Conservation (phyloP, 2,888 invertebrate genomes). For the Lasioglossum figueresi region DNA sequence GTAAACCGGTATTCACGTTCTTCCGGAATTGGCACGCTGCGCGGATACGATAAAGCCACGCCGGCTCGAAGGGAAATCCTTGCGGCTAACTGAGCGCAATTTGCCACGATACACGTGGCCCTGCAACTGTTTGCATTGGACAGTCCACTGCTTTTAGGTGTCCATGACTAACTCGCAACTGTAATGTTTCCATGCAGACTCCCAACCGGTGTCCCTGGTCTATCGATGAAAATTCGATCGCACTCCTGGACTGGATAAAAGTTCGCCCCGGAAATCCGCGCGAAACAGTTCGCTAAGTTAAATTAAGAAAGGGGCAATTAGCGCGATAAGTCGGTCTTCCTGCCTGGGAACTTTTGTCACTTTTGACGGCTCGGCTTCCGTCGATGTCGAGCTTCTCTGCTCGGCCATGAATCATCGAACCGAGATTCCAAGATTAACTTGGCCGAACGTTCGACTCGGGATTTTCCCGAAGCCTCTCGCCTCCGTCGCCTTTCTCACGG, state of each 20-base stretch:
- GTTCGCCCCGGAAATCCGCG: constrained; percentile 16
- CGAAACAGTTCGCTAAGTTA: constrained; percentile 64
- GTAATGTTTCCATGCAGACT: not conserved
- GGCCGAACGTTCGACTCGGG: not conserved
- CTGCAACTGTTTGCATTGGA: constrained; percentile 14
- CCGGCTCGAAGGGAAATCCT: constrained; percentile 50
- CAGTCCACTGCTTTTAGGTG: constrained; percentile 1
- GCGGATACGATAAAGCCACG: constrained; percentile 59
- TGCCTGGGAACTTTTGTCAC: constrained; percentile 37
- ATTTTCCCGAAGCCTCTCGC: not conserved
- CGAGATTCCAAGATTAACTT: constrained; percentile 20
- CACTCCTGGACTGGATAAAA: constrained; percentile 25
- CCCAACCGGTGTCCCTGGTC: no score
- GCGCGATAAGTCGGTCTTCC: constrained; percentile 60
- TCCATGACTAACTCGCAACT: constrained; percentile 3
- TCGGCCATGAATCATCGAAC: constrained; percentile 11
- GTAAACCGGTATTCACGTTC: constrained; percentile 53
- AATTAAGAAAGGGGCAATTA: constrained; percentile 69
- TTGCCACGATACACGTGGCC: constrained; percentile 51
- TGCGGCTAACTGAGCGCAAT: constrained; percentile 53
- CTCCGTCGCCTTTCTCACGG: not conserved
- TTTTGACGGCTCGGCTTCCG: constrained; percentile 22
- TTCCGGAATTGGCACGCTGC: constrained; percentile 55
- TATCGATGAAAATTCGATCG: not conserved
- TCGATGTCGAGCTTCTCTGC: constrained; percentile 32